A percentile compares a stretch with the other conserved stretches of the same genome.
phyloP scores from a whole-genome alignment of 2,888 invertebrate genomes.

The Amphimallon solstitiale region DNA sequence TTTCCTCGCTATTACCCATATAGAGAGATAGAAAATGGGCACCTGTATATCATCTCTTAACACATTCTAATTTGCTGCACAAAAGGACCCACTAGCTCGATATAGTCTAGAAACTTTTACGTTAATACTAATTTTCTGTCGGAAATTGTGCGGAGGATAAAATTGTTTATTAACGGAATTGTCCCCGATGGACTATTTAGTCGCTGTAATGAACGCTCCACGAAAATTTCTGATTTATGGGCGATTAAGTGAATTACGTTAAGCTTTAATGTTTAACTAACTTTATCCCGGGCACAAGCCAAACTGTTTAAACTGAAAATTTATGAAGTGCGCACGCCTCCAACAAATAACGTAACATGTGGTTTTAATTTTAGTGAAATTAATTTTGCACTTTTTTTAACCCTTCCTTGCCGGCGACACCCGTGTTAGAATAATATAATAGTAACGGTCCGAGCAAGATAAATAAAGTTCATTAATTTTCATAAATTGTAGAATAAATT shows the following conservation, averaged over 20 bases:
- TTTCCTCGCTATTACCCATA: too few species aligned
- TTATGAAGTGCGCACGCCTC: constrained; percentile 27
- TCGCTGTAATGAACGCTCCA: constrained; percentile 35
- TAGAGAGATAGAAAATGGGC: too few species aligned
- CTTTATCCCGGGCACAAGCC: constrained; percentile 26
- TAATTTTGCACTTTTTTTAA: neutral
- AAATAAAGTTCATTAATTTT: too few species aligned
- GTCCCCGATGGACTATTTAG: constrained; percentile 38
- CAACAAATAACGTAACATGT: constrained; percentile 20
- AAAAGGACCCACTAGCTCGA: too few species aligned
- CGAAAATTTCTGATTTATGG: constrained; percentile 40
- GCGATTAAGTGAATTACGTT: constrained; percentile 35
- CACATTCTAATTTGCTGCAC: too few species aligned
- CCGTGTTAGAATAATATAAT: too few species aligned
- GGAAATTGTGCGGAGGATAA: constrained; percentile 35
- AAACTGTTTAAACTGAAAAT: constrained; percentile 31
- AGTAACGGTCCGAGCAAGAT: too few species aligned
- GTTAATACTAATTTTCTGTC: too few species aligned
- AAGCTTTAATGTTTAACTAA: constrained; percentile 33
- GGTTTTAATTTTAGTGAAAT: constrained; percentile 12
- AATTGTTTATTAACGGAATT: constrained; percentile 40
- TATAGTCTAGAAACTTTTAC: too few species aligned
- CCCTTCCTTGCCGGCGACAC: too few species aligned
- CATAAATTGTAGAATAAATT: too few species aligned
- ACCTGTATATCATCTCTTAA: too few species aligned